Percentiles rank a stretch among this genome's conserved stretches.
Evolutionary conservation across 2,113 vertebrate species (phyloP).

Genomic region (Stegostoma tigrinum): DNA sequence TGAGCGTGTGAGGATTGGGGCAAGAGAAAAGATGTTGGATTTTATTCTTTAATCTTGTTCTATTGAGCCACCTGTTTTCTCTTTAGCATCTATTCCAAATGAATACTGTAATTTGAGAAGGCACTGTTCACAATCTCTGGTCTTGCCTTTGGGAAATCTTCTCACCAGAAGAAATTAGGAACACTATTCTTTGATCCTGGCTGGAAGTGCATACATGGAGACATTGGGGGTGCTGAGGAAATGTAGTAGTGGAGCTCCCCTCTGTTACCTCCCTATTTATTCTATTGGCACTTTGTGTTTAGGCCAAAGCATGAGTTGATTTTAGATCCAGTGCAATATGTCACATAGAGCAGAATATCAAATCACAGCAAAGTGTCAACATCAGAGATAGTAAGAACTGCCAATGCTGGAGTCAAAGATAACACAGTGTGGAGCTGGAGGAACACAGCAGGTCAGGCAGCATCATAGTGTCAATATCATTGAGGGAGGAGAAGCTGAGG

Average conservation of each 20-base stretch:
- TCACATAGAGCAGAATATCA: background rate
- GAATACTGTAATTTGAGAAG: background rate
- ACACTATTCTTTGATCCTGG: background rate
- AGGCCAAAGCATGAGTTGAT: background rate
- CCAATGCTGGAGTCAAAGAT: no score
- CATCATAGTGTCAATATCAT: background rate
- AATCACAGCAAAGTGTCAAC: background rate
- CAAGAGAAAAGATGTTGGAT: background rate
- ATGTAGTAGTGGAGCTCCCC: background rate
- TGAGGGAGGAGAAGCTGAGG: background rate
- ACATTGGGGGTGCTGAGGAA: background rate
- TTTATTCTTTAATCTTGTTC: background rate
- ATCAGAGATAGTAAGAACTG: no score
- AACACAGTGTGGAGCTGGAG: no score
- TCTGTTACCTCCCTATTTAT: background rate
- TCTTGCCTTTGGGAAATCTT: no score
- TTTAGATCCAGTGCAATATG: background rate
- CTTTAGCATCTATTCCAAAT: background rate
- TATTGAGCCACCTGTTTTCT: background rate
- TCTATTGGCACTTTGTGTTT: background rate
- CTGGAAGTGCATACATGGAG: background rate
- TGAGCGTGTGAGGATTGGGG: background rate
- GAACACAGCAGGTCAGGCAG: no score
- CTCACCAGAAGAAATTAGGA: background rate
- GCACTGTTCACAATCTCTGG: background rate